Conservation (phyloP, 2,113 vertebrate genomes). For the Argyrosomus japonicus region DNA sequence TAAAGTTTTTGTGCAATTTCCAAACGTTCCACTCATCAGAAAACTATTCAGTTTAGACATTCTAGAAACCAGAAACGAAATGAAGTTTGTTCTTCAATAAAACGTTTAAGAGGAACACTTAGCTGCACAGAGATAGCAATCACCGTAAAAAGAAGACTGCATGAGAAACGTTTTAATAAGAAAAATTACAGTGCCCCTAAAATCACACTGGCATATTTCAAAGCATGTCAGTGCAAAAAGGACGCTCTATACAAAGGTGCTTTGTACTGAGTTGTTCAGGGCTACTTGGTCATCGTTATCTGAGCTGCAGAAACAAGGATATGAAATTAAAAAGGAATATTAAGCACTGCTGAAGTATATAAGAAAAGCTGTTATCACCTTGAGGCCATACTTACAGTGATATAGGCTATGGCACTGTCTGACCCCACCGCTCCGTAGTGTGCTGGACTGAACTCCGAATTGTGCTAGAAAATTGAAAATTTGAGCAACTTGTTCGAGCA, state of each 20-base stretch:
- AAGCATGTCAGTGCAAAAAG: slow-evolving; percentile 13
- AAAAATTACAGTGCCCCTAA: background rate
- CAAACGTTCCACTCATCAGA: background rate
- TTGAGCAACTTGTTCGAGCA: slow-evolving; percentile 16
- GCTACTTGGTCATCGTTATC: slow-evolving; percentile 45
- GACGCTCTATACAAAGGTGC: background rate
- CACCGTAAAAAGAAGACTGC: background rate
- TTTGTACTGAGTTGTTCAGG: background rate
- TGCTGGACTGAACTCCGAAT: slow-evolving; percentile 37
- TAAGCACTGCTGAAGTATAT: background rate
- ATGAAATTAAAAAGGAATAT: slow-evolving; percentile 24
- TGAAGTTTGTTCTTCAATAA: background rate
- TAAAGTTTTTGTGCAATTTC: slow-evolving; percentile 5
- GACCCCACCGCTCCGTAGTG: slow-evolving; percentile 61
- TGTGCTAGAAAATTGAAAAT: slow-evolving; percentile 54
- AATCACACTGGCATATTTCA: background rate
- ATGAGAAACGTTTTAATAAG: background rate
- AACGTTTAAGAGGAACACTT: background rate
- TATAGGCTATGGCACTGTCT: slow-evolving; percentile 70
- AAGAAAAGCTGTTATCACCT: background rate
- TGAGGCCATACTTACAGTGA: slow-evolving; percentile 74
- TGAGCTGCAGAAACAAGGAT: slow-evolving; percentile 65
- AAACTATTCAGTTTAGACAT: background rate
- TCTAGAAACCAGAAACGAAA: background rate
- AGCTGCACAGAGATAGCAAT: background rate